Conservation (phyloP, 2,888 invertebrate genomes). For the Tipula unca region DNA sequence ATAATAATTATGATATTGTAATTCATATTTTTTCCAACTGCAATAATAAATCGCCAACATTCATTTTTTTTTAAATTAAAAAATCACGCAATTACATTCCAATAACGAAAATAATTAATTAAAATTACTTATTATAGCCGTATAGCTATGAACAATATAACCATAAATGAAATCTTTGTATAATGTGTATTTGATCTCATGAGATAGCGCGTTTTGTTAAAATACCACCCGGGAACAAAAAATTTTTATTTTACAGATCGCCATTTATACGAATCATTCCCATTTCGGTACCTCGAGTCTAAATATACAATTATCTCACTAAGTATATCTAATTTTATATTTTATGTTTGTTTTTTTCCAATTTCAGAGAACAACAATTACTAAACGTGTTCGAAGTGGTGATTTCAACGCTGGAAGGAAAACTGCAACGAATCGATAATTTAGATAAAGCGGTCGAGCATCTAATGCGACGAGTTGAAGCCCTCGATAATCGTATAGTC, state of each 20-base stretch:
- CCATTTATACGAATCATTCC: neutral
- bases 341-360: slow-evolving; percentile 32
- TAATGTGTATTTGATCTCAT: neutral
- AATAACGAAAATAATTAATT: neutral
- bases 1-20: neutral
- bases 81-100: slow-evolving; percentile 8
- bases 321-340: neutral
- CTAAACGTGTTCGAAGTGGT: slow-evolving; percentile 86
- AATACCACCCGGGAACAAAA: neutral
- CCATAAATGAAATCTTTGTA: neutral
- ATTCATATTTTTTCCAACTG: neutral
- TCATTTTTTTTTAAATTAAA: neutral
- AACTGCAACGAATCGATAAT: slow-evolving; percentile 79
- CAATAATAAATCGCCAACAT: neutral
- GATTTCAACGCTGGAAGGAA: slow-evolving; percentile 78
- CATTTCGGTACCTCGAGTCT: neutral
- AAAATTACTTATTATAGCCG: neutral
- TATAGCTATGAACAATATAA: neutral
- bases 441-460: slow-evolving; percentile 82
- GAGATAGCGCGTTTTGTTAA: neutral
- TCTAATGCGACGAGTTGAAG: slow-evolving; percentile 75
- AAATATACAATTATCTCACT: neutral
- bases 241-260: neutral
- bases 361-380: slow-evolving; percentile 76
- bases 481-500: slow-evolving; percentile 68